Percentiles rank a stretch among this genome's conserved stretches.
Conservation (phyloP, 2,888 invertebrate species). For the Drosophila neutralis region DNA sequence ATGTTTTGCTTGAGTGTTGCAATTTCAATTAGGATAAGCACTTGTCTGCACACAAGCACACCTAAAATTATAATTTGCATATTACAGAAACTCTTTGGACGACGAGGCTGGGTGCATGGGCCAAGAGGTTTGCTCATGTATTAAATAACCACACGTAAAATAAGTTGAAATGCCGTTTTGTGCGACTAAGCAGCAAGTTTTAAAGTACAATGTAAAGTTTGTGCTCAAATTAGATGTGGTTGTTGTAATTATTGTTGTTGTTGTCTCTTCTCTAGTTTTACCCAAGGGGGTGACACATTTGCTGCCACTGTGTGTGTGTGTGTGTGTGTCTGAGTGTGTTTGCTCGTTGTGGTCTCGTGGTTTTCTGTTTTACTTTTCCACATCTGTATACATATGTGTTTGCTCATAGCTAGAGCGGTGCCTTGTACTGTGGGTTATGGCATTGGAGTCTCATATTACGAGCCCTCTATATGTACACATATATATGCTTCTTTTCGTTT, state of each 20-base stretch:
- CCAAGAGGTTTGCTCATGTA: slow-evolving; percentile 46
- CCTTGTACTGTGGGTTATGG: slow-evolving; percentile 48
- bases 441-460: slow-evolving; percentile 67
- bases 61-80: slow-evolving; percentile 42
- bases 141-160: slow-evolving; percentile 49
- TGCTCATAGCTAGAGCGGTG: slow-evolving; percentile 8
- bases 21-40: slow-evolving; percentile 14
- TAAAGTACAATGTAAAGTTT: slow-evolving; percentile 33
- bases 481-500: slow-evolving; percentile 1
- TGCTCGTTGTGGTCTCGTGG: slow-evolving; percentile 70
- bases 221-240: slow-evolving; percentile 20
- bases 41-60: slow-evolving; percentile 1
- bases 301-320: slow-evolving; percentile 32
- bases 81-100: slow-evolving; percentile 29
- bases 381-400: slow-evolving; percentile 7
- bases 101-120: slow-evolving; percentile 5
- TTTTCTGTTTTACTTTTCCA: slow-evolving; percentile 63
- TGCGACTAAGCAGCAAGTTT: slow-evolving; percentile 26
- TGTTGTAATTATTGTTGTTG: slow-evolving; percentile 6
- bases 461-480: not conserved
- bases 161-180: slow-evolving; percentile 36
- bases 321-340: slow-evolving; percentile 25
- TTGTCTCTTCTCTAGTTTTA: slow-evolving; percentile 21
- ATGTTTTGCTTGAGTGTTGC: not conserved
- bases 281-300: slow-evolving; percentile 42